Evolutionary conservation across 2,113 vertebrate genomes (phyloP).

Genomic region (Prinia subflava): DNA sequence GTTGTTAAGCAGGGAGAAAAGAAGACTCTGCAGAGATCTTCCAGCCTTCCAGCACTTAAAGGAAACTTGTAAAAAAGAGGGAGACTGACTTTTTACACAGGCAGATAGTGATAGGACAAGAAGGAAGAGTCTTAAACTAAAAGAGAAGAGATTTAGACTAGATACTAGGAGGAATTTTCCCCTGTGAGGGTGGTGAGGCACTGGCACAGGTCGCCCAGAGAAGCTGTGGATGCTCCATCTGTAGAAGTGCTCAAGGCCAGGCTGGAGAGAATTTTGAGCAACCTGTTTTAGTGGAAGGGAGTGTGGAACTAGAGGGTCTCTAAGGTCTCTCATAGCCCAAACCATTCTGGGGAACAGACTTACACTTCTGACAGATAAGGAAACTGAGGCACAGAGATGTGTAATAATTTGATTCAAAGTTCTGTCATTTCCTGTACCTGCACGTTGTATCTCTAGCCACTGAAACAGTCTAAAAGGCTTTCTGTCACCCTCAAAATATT

Average conservation of each 20-base stretch:
- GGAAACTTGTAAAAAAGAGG: background rate
- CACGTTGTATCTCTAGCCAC: background rate
- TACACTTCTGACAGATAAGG: background rate
- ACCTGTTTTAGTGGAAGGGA: background rate
- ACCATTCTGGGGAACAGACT: background rate
- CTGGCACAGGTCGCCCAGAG: too few species aligned
- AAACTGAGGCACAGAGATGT: background rate
- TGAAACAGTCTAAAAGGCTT: background rate
- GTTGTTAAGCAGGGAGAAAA: background rate
- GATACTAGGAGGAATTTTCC: background rate
- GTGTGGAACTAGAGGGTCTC: background rate
- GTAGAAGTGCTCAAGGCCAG: background rate
- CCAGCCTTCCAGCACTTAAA: background rate
- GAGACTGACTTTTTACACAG: rapidly evolving
- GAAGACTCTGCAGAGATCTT: background rate
- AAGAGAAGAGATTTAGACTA: background rate
- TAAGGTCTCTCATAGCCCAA: background rate
- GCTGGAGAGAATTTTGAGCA: background rate
- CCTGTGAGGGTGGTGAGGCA: background rate
- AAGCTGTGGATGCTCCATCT: background rate
- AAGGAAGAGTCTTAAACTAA: background rate
- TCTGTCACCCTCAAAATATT: background rate
- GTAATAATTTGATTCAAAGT: background rate
- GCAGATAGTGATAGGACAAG: background rate
- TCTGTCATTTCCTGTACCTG: background rate